Base-by-base conservation (phyloP, 1,140 invertebrate species). In the Conus betulinus region DNA sequence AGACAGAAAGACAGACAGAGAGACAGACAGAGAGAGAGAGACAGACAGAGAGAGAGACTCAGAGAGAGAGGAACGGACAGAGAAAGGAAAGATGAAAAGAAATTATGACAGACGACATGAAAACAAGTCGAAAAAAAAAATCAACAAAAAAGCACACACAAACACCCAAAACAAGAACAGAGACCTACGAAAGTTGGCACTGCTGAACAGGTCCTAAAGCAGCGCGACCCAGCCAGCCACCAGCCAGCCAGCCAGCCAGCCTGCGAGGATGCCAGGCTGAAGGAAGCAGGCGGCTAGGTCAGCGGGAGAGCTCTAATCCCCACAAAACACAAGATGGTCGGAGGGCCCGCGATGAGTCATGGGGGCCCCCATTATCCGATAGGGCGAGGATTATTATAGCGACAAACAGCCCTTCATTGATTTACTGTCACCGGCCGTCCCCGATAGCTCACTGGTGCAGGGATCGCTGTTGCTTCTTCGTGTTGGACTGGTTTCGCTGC, bases 361-460 rank as follows among this genome's bases (percentile, higher is more conserved):
- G 20, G 67, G 67, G 67, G 17, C 13, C 11, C 11, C 67, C 67
- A 71, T 71, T 71, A 71, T 71, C 67, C 67, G 13, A 71, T 71
- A 11, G 67, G 67, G 13, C 11, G 67, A 71, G 67, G 67, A 71
- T 71, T 71, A 71, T 20, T 71, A 71, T 20, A 20, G 20, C 67
- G 67, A 71, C 67, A 71, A 71, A 71, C 67, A 71, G 67, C 67
- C 67, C 67, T 7, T 71, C 67, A 71, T 71, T 71, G 67, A 71
- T 71, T 71, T 71, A 71, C 67, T 71, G 67, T 71, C 11, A 13
- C 67, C 67, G 23, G 13, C 20, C 67, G 13, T 13, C 67, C 67
- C 6, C 67, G 67, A 11, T 71, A 71, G 67, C 67, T 71, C 67
- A 71, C 13, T 23, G 23, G 67, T 11, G 6, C 3, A 71, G 67